phyloP scores from a whole-genome alignment of 2,888 invertebrate genomes.

The Helobdella robusta region DNA sequence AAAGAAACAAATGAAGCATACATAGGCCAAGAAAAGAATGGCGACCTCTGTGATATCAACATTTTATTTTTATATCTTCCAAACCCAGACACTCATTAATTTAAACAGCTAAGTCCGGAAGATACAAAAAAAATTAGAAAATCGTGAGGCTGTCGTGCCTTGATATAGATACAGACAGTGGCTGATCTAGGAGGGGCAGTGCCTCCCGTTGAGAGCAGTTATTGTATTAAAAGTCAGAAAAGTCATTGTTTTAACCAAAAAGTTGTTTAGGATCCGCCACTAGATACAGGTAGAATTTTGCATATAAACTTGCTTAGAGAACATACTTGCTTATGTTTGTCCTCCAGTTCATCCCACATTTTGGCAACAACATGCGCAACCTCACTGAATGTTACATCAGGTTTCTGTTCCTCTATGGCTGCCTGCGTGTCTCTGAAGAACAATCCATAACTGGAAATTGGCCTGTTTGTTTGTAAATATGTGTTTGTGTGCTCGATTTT shows the following conservation, averaged over 20 bases:
- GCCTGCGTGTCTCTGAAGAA: slow-evolving; percentile 98
- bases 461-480: no score
- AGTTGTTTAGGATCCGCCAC: not conserved
- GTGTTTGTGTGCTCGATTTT: no score
- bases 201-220: no score
- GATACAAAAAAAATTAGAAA: no score
- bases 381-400: slow-evolving; percentile 89
- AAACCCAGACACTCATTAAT: no score
- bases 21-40: not conserved
- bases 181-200: no score
- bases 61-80: no score
- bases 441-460: slow-evolving; percentile 91
- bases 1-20: not conserved
- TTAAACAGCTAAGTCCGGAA: no score
- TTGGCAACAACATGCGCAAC: slow-evolving; percentile 93
- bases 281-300: not conserved
- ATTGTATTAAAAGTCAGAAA: not conserved
- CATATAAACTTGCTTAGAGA: not conserved
- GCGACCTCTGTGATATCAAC: no score
- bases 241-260: not conserved
- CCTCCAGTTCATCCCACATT: slow-evolving; percentile 94
- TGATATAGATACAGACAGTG: no score
- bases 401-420: slow-evolving; percentile 92
- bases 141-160: no score
- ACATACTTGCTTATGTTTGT: slow-evolving; percentile 77